These are phyloP conservation scores for Taeniopygia guttata DNA, from an alignment of 2,797 vertebrate genomes.

Conservation along the genomic window DNA sequence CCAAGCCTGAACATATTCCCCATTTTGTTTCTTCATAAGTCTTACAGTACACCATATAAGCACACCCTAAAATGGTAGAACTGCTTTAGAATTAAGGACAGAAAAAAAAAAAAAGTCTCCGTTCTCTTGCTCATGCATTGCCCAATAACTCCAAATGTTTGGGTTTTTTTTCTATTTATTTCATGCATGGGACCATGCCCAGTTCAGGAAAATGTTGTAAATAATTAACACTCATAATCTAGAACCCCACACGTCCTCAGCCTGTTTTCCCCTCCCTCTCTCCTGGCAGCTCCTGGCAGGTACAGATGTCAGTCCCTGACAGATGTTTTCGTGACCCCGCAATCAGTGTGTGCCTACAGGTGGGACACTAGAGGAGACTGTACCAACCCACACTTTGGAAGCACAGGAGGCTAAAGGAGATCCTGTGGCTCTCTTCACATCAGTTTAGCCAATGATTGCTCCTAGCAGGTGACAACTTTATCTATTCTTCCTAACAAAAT, in stretches of 20 bases:
- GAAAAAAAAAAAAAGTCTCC: neutral
- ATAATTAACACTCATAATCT: neutral
- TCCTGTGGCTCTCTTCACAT: neutral
- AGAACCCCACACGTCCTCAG: neutral
- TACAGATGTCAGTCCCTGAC: slow-evolving; percentile 36
- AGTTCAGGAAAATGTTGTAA: neutral
- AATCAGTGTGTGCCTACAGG: neutral
- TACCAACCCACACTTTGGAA: neutral
- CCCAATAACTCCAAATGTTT: neutral
- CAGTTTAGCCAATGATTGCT: neutral
- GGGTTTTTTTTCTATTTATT: neutral
- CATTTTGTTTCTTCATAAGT: neutral
- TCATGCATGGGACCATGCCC: neutral
- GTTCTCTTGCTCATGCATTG: neutral
- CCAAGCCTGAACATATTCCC: neutral
- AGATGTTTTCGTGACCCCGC: slow-evolving; percentile 14
- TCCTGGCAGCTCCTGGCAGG: slow-evolving; percentile 28
- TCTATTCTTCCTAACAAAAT: neutral
- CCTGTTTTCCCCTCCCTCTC: neutral
- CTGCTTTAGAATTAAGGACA: neutral
- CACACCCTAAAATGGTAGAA: neutral
- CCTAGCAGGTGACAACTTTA: neutral
- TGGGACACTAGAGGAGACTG: neutral
- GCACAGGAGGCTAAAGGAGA: neutral
- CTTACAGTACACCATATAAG: neutral